These are phyloP conservation scores for Tetragnatha montana DNA, from an alignment of 2,888 invertebrate genomes.

Conservation along the genomic window DNA sequence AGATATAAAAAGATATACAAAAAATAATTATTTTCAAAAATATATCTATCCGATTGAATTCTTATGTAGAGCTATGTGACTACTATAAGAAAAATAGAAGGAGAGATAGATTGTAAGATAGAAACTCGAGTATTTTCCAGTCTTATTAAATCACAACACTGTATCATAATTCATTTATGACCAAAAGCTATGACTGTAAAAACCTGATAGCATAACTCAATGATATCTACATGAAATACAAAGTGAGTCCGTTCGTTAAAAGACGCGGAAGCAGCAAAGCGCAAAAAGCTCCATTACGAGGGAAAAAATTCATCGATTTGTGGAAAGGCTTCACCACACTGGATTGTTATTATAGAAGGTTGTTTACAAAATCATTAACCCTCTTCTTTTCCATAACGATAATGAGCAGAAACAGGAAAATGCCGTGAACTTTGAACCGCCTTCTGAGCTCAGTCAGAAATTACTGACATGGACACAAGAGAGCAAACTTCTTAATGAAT, in stretches of 20 bases:
- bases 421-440: constrained; percentile 64
- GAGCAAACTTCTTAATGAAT: constrained; percentile 52
- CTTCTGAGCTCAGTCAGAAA: constrained; percentile 51
- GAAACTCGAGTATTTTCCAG: too few species aligned
- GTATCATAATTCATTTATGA: too few species aligned
- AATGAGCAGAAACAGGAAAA: constrained; percentile 45
- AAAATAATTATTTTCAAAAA: too few species aligned
- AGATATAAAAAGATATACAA: too few species aligned
- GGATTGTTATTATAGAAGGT: constrained; percentile 53
- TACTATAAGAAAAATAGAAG: too few species aligned
- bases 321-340: constrained; percentile 13
- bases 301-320: neutral
- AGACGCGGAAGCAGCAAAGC: constrained; percentile 18
- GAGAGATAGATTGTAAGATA: too few species aligned
- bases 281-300: neutral
- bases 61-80: too few species aligned
- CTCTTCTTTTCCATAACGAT: constrained; percentile 45
- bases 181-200: too few species aligned
- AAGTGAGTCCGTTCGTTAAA: constrained; percentile 18
- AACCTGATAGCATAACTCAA: neutral
- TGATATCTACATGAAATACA: constrained; percentile 33
- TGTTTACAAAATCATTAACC: constrained; percentile 68
- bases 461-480: constrained; percentile 45
- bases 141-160: too few species aligned
- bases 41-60: too few species aligned